Conservation (phyloP, 1,140 invertebrate species). For the Cephus cinctus region DNA sequence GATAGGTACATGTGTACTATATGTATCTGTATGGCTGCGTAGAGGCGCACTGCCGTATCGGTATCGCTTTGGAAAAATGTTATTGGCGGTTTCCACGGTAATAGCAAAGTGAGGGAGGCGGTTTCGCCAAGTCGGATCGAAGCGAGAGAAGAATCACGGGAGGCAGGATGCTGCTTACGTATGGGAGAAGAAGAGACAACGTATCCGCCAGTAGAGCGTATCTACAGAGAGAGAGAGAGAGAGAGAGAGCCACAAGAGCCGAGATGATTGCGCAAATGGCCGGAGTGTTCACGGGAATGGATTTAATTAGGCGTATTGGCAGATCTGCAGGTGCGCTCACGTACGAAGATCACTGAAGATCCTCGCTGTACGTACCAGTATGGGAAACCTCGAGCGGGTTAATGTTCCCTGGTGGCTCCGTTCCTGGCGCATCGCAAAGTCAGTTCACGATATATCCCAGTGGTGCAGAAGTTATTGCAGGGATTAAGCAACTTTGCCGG, state of each 20-base stretch:
- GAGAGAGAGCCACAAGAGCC: neutral
- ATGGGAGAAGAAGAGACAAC: neutral
- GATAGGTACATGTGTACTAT: too few relatives aligned
- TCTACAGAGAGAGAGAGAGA: neutral
- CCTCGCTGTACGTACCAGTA: too few relatives aligned
- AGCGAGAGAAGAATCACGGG: neutral
- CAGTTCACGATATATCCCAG: too few relatives aligned
- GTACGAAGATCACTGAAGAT: too few relatives aligned
- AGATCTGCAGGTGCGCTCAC: slow-evolving; percentile 22
- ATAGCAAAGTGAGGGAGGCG: slow-evolving; percentile 18
- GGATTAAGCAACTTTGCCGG: slow-evolving; percentile 48
- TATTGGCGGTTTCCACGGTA: slow-evolving; percentile 29
- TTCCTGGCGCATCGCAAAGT: too few relatives aligned
- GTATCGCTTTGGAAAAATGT: slow-evolving; percentile 17
- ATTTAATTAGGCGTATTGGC: slow-evolving; percentile 27
- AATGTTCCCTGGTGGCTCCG: too few relatives aligned
- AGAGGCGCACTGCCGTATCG: slow-evolving; percentile 15
- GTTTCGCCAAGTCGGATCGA: neutral
- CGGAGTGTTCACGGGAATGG: slow-evolving; percentile 10
- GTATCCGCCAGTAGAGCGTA: neutral
- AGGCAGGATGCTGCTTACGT: neutral
- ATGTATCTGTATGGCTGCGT: too few relatives aligned
- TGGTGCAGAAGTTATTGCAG: slow-evolving; percentile 38
- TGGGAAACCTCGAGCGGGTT: too few relatives aligned
- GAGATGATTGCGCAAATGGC: slow-evolving; percentile 16